A percentile compares a stretch with the other conserved stretches of the same genome.
phyloP scores from a whole-genome alignment of 2,797 vertebrate species.

The Hipposideros larvatus region DNA sequence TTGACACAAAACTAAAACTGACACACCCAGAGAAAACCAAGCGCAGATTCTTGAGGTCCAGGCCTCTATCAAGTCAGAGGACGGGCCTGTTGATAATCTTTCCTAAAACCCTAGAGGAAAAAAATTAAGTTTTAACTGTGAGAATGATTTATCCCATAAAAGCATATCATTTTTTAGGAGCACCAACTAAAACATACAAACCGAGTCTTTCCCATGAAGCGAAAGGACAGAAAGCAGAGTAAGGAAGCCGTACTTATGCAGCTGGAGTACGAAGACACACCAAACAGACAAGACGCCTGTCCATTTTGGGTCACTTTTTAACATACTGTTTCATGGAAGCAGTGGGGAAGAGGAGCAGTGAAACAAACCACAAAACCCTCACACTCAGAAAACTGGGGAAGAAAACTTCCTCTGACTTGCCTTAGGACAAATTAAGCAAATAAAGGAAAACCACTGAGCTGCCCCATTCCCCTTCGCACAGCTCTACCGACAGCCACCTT shows the following conservation, averaged over 20 bases:
- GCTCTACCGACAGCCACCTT: not conserved
- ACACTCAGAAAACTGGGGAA: not conserved
- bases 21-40: not conserved
- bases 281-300: not conserved
- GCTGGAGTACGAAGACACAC: not conserved
- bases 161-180: not conserved
- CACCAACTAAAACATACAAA: constrained; percentile 16
- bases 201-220: not conserved
- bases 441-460: constrained; percentile 3
- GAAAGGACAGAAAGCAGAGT: not conserved
- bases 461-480: not conserved
- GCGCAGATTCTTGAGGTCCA: not conserved
- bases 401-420: not conserved
- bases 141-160: not conserved
- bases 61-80: not conserved
- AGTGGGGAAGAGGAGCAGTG: too few relatives aligned
- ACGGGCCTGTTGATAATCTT: not conserved
- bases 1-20: not conserved
- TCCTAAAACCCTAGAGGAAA: too few relatives aligned
- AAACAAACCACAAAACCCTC: not conserved
- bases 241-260: not conserved
- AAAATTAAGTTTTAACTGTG: constrained; percentile 31
- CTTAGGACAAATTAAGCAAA: constrained; percentile 30
- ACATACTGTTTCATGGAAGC: not conserved
- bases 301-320: not conserved